These are phyloP conservation scores for Indicator maculatus DNA, from an alignment of 2,113 vertebrate species.

Conservation along the genomic window DNA sequence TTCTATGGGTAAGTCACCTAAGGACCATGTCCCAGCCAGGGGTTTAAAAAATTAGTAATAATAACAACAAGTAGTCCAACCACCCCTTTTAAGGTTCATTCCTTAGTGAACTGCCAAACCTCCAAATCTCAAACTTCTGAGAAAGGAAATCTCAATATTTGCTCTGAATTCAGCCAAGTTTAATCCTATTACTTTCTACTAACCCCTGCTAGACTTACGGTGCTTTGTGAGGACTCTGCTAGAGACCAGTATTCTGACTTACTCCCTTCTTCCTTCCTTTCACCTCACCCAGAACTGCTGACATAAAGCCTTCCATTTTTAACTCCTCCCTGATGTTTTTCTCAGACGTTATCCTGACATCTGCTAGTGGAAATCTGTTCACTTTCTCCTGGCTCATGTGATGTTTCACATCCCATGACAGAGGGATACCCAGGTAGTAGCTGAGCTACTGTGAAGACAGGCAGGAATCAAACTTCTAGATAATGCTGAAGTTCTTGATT, in stretches of 20 bases:
- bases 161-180: not conserved
- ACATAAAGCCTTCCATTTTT: not conserved
- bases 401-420: not conserved
- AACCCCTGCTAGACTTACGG: not conserved
- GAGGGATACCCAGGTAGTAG: not conserved
- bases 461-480: not conserved
- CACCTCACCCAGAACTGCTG: rapidly evolving
- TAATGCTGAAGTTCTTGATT: not conserved
- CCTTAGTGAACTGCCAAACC: not conserved
- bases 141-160: conserved; percentile 30
- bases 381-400: not conserved
- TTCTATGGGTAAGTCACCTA: not conserved
- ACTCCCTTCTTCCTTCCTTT: not conserved
- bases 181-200: conserved; percentile 11
- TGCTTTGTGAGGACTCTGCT: not conserved
- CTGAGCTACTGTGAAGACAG: not conserved
- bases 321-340: not conserved
- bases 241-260: not conserved
- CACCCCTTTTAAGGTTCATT: not conserved
- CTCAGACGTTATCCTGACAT: not conserved
- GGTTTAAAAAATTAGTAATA: not conserved
- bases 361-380: not conserved
- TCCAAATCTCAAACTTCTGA: not conserved
- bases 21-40: not conserved
- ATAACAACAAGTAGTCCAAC: not conserved